These are phyloP conservation scores for Lampropteryx suffumata DNA, from an alignment of 2,888 invertebrate species.

Conservation along the genomic window DNA sequence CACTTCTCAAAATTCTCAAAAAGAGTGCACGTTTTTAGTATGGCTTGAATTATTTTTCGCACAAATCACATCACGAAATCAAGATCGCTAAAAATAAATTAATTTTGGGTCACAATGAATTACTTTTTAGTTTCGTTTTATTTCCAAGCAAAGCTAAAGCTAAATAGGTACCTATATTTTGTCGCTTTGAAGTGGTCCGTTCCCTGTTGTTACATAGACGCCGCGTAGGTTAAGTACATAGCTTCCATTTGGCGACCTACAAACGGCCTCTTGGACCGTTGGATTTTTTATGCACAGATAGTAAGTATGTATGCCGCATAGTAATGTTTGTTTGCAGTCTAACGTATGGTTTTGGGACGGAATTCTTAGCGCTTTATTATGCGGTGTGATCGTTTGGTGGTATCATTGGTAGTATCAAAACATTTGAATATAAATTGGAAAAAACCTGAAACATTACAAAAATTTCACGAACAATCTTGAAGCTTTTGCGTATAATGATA, in stretches of 20 bases:
- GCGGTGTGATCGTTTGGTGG: conserved; percentile 2
- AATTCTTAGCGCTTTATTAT: conserved; percentile 14
- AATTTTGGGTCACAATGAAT: no score
- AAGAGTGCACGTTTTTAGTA: no score
- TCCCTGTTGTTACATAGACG: not conserved
- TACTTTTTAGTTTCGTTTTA: no score
- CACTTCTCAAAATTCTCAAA: no score
- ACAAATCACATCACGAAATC: no score
- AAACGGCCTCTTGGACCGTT: conserved; percentile 40
- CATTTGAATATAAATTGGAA: conserved; percentile 5
- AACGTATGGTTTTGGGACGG: conserved; percentile 20
- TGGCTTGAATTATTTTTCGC: no score
- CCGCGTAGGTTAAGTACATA: not conserved
- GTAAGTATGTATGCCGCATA: conserved; percentile 39
- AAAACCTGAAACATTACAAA: not conserved
- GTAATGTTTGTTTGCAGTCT: conserved; percentile 34
- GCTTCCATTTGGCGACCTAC: conserved; percentile 46
- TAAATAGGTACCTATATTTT: no score
- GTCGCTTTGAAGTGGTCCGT: no score
- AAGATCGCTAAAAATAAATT: no score
- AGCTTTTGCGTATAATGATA: no score
- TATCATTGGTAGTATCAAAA: conserved; percentile 2
- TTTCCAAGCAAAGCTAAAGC: no score
- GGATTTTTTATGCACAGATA: conserved; percentile 50
- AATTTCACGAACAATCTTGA: no score